Evolutionary conservation across 2,888 invertebrate genomes (phyloP).

Genomic region (Drosophila hawaiiensis): DNA sequence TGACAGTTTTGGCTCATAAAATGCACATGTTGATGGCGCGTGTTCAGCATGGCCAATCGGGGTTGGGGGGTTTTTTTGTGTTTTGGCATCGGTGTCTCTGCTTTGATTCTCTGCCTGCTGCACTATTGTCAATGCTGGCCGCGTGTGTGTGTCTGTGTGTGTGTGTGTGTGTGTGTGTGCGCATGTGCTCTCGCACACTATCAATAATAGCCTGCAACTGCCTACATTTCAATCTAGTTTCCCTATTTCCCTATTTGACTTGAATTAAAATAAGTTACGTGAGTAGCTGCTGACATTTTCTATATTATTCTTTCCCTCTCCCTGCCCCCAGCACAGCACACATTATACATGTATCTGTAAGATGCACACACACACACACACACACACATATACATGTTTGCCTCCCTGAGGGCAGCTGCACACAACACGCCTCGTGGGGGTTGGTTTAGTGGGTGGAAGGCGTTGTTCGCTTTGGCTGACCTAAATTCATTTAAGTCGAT

Average conservation of each 20-base stretch:
- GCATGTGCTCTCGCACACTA: conserved; percentile 8
- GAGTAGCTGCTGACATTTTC: conserved; percentile 72
- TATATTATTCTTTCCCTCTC: conserved; percentile 28
- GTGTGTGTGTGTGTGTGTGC: background rate
- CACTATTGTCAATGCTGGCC: conserved; percentile 49
- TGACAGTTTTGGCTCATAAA: conserved; percentile 69
- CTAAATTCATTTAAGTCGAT: conserved; percentile 80
- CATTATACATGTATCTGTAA: conserved; percentile 47
- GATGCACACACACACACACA: conserved; percentile 52
- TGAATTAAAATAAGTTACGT: conserved; percentile 81
- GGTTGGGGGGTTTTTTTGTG: background rate
- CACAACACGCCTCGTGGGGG: conserved; percentile 19
- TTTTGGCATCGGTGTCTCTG: background rate
- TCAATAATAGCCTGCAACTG: conserved; percentile 40
- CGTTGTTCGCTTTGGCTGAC: conserved; percentile 53
- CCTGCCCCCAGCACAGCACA: background rate
- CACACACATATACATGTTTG: conserved; percentile 15
- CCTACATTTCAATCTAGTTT: conserved; percentile 67
- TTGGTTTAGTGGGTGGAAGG: conserved; percentile 6
- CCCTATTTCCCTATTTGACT: conserved; percentile 70
- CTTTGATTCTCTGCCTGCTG: conserved; percentile 39
- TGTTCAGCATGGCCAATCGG: conserved; percentile 67
- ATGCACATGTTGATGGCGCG: conserved; percentile 80
- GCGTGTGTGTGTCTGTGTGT: conserved; percentile 17
- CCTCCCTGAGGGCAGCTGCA: conserved; percentile 13